Evolutionary conservation across 2,113 vertebrate species (phyloP).

Genomic region (Sitta europaea): DNA sequence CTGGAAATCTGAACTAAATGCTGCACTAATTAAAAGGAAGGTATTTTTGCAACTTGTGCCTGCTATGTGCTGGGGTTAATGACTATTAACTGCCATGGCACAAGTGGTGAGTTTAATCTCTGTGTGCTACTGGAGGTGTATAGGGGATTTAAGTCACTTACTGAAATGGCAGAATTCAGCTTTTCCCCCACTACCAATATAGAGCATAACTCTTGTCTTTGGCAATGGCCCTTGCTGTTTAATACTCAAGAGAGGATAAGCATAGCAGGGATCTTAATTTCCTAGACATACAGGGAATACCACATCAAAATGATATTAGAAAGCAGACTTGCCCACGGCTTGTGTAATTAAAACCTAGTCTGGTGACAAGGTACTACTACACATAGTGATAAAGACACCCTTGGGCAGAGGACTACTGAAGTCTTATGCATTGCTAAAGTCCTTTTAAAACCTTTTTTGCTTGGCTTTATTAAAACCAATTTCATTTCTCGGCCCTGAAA

Average conservation of each 20-base stretch:
- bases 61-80: not conserved
- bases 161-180: not conserved
- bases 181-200: not conserved
- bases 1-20: constrained; percentile 26
- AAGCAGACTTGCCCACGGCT: constrained; percentile 24
- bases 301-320: constrained; percentile 26
- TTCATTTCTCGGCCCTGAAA: not conserved
- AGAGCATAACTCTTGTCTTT: not conserved
- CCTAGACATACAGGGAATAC: not conserved
- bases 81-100: not conserved
- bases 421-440: not conserved
- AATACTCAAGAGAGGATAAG: not conserved
- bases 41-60: not conserved
- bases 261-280: constrained; percentile 3
- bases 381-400: not conserved
- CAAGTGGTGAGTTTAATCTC: not conserved
- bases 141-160: not conserved
- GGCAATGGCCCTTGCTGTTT: not conserved
- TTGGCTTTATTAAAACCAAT: constrained; percentile 33
- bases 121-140: not conserved
- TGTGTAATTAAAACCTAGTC: constrained; percentile 51
- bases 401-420: not conserved
- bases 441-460: constrained; percentile 10
- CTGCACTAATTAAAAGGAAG: constrained; percentile 52
- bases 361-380: not conserved